These are phyloP conservation scores for Synaphobranchus kaupii DNA, from an alignment of 2,797 vertebrate genomes.

Conservation along the genomic window DNA sequence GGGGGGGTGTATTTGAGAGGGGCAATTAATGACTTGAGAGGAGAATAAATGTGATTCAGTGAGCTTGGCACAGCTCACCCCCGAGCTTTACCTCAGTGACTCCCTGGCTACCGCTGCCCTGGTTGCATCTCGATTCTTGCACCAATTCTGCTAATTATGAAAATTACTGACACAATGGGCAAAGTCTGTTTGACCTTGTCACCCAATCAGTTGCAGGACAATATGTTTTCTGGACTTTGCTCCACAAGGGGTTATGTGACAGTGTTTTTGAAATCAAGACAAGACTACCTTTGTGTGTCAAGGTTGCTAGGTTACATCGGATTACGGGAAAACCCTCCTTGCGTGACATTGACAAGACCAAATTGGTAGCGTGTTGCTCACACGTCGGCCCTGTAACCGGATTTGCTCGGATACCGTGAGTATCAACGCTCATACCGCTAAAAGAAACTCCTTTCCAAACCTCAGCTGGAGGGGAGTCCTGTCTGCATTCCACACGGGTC, in stretches of 20 bases:
- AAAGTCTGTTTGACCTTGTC: too few relatives aligned
- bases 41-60: not conserved
- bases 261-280: not conserved
- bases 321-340: not conserved
- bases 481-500: not conserved
- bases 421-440: not conserved
- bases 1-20: not conserved
- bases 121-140: not conserved
- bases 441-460: not conserved
- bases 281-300: not conserved
- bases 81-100: not conserved
- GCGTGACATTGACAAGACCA: not conserved
- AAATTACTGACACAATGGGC: not conserved
- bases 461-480: not conserved
- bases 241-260: not conserved
- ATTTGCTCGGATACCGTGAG: not conserved
- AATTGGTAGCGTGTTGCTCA: not conserved
- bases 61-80: not conserved
- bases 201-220: not conserved
- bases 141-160: not conserved
- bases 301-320: not conserved
- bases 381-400: not conserved
- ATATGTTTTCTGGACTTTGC: not conserved
- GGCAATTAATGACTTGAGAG: not conserved
- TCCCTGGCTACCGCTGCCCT: not conserved